Conservation (phyloP, 2,888 invertebrate species). For the Axea sp. region DNA sequence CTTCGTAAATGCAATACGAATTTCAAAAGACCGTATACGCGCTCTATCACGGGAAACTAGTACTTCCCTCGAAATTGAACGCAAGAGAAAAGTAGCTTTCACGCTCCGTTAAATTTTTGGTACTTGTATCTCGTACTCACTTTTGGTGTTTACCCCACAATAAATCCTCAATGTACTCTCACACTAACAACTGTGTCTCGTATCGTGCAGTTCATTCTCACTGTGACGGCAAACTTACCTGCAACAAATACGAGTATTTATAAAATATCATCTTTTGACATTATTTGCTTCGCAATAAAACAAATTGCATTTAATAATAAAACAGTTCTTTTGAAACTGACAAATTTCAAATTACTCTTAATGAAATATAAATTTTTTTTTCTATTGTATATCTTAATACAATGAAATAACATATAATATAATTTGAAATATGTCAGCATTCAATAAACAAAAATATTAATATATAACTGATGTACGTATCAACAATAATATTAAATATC, state of each 20-base stretch:
- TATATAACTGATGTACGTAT: too few relatives aligned
- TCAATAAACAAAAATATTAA: too few relatives aligned
- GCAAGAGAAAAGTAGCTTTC: conserved; percentile 68
- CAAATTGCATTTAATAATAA: too few relatives aligned
- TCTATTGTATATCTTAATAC: too few relatives aligned
- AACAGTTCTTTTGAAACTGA: too few relatives aligned
- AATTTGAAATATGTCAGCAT: too few relatives aligned
- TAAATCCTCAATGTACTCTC: conserved; percentile 61
- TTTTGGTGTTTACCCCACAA: conserved; percentile 63
- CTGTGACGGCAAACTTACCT: conserved; percentile 64
- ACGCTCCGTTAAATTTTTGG: conserved; percentile 67
- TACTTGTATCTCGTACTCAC: conserved; percentile 62
- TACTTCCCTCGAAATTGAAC: conserved; percentile 61
- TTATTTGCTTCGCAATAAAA: too few relatives aligned
- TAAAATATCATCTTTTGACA: too few relatives aligned
- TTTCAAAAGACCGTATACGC: conserved; percentile 53
- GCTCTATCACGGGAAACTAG: conserved; percentile 55
- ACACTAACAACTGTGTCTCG: conserved; percentile 50
- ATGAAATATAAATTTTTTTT: too few relatives aligned
- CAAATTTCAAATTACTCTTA: too few relatives aligned
- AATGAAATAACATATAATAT: too few relatives aligned
- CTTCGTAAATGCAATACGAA: conserved; percentile 57
- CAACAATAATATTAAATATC: too few relatives aligned
- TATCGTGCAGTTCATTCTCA: conserved; percentile 51
- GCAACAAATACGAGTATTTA: conserved; percentile 49